phyloP scores from a whole-genome alignment of 2,113 vertebrate genomes.

The Mystacornis crossleyi region DNA sequence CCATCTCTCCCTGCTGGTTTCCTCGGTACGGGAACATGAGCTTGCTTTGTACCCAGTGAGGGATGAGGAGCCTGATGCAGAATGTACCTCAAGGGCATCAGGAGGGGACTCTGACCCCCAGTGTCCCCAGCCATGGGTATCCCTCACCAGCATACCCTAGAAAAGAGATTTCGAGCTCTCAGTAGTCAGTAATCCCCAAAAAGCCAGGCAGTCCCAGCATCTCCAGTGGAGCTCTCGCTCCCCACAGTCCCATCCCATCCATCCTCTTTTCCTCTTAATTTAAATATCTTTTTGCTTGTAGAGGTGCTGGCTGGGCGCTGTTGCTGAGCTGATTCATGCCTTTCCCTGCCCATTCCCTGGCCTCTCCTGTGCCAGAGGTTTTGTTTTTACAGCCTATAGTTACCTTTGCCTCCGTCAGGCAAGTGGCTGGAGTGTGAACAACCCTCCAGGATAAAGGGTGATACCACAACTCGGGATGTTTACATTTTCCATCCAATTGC shows the following conservation, averaged over 20 bases:
- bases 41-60: neutral
- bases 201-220: accelerated
- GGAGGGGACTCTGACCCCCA: neutral
- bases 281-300: accelerated
- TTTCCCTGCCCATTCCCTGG: neutral
- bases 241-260: no score
- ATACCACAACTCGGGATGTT: constrained; percentile 62
- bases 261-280: neutral
- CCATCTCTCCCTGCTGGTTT: neutral
- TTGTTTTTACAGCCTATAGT: neutral
- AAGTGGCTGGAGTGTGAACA: constrained; percentile 4
- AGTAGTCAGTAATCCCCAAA: neutral
- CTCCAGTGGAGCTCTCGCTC: accelerated
- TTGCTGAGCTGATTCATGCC: neutral
- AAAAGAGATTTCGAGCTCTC: neutral
- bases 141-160: accelerated
- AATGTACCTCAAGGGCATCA: accelerated
- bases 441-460: constrained; percentile 68
- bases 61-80: neutral
- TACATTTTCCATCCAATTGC: constrained; percentile 69
- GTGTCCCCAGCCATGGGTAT: accelerated
- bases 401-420: neutral
- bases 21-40: neutral
- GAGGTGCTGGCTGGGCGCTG: accelerated
- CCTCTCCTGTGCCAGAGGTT: neutral